phyloP scores from a whole-genome alignment of 2,113 vertebrate genomes.

The Scomber japonicus region DNA sequence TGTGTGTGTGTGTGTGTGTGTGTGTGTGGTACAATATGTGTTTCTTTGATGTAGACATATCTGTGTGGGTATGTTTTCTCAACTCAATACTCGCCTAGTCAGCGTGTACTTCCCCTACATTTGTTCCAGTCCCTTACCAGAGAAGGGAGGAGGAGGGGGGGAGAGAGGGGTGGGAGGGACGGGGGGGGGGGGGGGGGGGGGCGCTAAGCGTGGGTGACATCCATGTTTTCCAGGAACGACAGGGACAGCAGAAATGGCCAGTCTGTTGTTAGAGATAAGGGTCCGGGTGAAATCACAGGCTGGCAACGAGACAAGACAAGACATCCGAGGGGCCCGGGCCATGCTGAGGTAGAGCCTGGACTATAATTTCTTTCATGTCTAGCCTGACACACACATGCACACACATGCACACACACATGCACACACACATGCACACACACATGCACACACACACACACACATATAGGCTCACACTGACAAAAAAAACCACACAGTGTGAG shows the following conservation, averaged over 20 bases:
- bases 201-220: conserved; percentile 27
- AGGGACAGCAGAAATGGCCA: conserved; percentile 27
- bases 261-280: conserved; percentile 75
- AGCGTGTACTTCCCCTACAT: conserved; percentile 1
- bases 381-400: not conserved
- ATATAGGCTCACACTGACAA: not conserved
- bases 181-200: too few relatives aligned
- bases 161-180: not conserved
- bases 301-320: conserved; percentile 53
- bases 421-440: not conserved
- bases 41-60: conserved; percentile 35
- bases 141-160: too few relatives aligned
- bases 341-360: conserved; percentile 45
- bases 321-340: conserved; percentile 27
- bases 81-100: not conserved
- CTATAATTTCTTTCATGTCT: conserved; percentile 55
- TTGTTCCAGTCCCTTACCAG: conserved; percentile 4
- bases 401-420: too few relatives aligned
- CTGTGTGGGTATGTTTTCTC: conserved; percentile 15
- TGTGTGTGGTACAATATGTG: conserved; percentile 6
- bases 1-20: not conserved
- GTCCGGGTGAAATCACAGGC: conserved; percentile 51
- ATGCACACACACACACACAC: not conserved
- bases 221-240: conserved; percentile 36
- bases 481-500: not conserved